Evolutionary conservation across 2,113 vertebrate genomes (phyloP).

Genomic region (Ochotona princeps): DNA sequence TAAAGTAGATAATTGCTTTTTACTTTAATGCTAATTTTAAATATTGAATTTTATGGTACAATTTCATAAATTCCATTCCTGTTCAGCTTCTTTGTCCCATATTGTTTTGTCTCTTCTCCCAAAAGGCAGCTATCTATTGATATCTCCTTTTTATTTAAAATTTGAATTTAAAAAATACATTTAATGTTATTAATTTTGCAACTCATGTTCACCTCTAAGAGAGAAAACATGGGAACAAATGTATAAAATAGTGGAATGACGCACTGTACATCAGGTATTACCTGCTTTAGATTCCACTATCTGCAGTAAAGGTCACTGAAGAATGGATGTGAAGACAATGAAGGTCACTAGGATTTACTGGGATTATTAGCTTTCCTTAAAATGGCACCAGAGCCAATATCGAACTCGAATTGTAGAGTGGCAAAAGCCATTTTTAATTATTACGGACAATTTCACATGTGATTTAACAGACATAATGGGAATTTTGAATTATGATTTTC

Average conservation of each 20-base stretch:
- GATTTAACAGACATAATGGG: slow-evolving; percentile 75
- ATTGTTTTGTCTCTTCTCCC: neutral
- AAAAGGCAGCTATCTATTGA: neutral
- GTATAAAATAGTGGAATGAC: neutral
- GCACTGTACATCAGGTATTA: slow-evolving; percentile 7
- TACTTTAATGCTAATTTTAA: too few relatives aligned
- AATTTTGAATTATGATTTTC: slow-evolving; percentile 73
- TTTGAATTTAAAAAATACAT: neutral
- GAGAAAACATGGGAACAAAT: neutral
- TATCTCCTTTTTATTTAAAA: slow-evolving; percentile 29
- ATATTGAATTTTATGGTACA: too few relatives aligned
- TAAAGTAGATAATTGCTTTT: too few relatives aligned
- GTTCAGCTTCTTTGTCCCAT: slow-evolving; percentile 13
- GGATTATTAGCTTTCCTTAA: slow-evolving; percentile 57
- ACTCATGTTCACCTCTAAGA: neutral
- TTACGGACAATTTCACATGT: slow-evolving; percentile 80
- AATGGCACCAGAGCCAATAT: slow-evolving; percentile 21
- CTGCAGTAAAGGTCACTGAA: slow-evolving; percentile 63
- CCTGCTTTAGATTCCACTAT: slow-evolving; percentile 67
- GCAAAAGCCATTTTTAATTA: slow-evolving; percentile 70
- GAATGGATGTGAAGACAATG: slow-evolving; percentile 57
- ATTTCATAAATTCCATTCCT: neutral
- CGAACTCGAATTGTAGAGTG: neutral
- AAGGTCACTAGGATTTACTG: slow-evolving; percentile 56
- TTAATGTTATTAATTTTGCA: neutral